Evolutionary conservation across 2,113 vertebrate genomes (phyloP).

Genomic region (Micronisus gabar): DNA sequence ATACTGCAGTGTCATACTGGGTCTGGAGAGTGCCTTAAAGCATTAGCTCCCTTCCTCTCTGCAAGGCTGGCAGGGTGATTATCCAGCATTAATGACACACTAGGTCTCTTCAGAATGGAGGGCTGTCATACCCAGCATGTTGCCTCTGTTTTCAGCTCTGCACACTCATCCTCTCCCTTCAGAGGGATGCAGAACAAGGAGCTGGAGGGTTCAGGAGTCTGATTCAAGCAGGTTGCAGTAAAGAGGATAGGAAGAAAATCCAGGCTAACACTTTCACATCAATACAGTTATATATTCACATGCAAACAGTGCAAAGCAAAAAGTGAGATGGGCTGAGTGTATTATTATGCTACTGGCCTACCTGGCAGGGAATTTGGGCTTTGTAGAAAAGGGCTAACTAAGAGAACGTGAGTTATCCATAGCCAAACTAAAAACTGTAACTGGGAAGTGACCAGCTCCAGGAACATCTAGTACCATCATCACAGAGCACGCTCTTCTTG

Average conservation of each 20-base stretch:
- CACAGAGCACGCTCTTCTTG: background rate
- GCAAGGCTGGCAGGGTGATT: background rate
- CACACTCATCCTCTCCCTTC: background rate
- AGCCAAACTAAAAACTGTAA: background rate
- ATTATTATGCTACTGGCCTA: background rate
- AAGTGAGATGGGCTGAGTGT: background rate
- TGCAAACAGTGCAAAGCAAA: background rate
- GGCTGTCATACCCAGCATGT: background rate
- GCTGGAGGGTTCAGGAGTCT: background rate
- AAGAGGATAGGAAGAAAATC: background rate
- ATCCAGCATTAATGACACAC: background rate
- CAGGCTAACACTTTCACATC: background rate
- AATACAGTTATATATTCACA: too few species aligned
- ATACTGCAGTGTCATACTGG: constrained; percentile 29
- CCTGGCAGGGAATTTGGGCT: background rate
- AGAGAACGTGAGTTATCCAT: background rate
- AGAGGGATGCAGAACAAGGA: background rate
- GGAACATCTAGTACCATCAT: background rate
- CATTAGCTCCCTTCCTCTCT: background rate
- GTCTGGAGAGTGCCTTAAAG: background rate
- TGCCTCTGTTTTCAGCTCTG: background rate
- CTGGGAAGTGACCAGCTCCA: background rate
- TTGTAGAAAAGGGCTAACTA: background rate
- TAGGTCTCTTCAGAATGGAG: background rate
- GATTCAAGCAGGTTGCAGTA: background rate